Conservation (phyloP, 2,888 invertebrate species). For the Ornithoptera priamus region DNA sequence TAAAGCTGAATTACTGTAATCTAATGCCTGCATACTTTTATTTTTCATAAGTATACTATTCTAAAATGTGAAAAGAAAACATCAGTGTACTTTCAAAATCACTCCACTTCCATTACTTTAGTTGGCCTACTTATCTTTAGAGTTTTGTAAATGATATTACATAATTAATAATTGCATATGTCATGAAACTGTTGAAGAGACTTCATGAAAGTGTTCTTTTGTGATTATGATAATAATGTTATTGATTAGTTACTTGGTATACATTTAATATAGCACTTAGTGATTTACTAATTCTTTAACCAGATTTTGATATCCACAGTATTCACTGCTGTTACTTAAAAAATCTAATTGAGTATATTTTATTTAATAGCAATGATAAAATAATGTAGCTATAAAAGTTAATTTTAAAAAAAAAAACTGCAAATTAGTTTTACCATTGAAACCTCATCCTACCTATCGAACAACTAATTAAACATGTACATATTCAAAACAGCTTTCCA, state of each 20-base stretch:
- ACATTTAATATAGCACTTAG: not conserved
- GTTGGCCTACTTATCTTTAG: slow-evolving; percentile 14
- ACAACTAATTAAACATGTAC: not conserved
- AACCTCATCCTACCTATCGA: no score
- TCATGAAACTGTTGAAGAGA: not conserved
- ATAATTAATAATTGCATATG: slow-evolving; percentile 11
- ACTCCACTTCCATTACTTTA: not conserved
- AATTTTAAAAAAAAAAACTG: no score
- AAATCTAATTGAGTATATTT: no score
- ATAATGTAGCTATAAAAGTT: no score
- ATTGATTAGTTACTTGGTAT: not conserved
- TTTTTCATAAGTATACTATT: not conserved
- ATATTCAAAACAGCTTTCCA: not conserved
- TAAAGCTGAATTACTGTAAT: not conserved
- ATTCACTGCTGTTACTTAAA: no score
- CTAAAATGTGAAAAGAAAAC: not conserved
- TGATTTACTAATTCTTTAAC: not conserved
- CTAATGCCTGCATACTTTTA: not conserved
- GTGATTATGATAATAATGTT: not conserved
- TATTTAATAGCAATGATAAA: no score
- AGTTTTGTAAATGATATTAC: slow-evolving; percentile 23
- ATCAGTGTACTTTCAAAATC: slow-evolving; percentile 10
- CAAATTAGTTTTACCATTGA: no score
- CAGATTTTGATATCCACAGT: not conserved
- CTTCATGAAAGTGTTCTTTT: not conserved